Evolutionary conservation across 2,797 vertebrate species (phyloP).

Genomic region (Menidia menidia): DNA sequence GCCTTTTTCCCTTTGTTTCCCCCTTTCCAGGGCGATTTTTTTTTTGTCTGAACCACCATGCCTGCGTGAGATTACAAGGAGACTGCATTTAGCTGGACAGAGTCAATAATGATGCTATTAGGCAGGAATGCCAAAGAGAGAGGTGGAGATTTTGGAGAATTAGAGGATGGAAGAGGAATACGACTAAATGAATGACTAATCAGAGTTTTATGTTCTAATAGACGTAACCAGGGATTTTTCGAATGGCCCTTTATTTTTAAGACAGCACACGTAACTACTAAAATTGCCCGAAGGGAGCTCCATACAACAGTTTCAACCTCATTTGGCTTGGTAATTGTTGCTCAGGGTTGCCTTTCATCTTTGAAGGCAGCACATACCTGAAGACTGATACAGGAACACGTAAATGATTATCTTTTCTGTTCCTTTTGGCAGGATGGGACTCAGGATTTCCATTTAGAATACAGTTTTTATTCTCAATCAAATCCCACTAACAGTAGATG

Average conservation of each 20-base stretch:
- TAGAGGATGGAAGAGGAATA: conserved; percentile 60
- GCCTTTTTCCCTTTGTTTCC: conserved; percentile 58
- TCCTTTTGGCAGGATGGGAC: conserved; percentile 13
- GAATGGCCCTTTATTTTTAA: conserved; percentile 73
- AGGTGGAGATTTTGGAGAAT: conserved; percentile 63
- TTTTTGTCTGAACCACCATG: conserved; percentile 63
- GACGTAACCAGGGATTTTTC: conserved; percentile 66
- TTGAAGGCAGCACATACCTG: conserved; percentile 44
- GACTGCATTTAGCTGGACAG: conserved; percentile 72
- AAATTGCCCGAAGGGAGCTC: conserved; percentile 56
- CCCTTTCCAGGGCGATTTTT: conserved; percentile 52
- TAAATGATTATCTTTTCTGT: background rate
- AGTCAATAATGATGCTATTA: conserved; percentile 86
- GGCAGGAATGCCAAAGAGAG: conserved; percentile 81
- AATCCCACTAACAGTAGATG: conserved; percentile 11
- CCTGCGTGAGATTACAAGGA: conserved; percentile 82
- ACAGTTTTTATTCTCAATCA: background rate
- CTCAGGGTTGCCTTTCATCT: conserved; percentile 62
- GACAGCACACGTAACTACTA: conserved; percentile 36
- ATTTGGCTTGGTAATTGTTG: conserved; percentile 51
- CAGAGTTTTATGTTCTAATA: conserved; percentile 67
- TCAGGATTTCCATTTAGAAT: background rate
- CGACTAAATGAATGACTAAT: conserved; percentile 57
- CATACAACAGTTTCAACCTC: conserved; percentile 34
- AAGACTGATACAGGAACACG: conserved; percentile 16